Conservation (phyloP, 2,113 vertebrate genomes). For the Lanius ludovicianus region DNA sequence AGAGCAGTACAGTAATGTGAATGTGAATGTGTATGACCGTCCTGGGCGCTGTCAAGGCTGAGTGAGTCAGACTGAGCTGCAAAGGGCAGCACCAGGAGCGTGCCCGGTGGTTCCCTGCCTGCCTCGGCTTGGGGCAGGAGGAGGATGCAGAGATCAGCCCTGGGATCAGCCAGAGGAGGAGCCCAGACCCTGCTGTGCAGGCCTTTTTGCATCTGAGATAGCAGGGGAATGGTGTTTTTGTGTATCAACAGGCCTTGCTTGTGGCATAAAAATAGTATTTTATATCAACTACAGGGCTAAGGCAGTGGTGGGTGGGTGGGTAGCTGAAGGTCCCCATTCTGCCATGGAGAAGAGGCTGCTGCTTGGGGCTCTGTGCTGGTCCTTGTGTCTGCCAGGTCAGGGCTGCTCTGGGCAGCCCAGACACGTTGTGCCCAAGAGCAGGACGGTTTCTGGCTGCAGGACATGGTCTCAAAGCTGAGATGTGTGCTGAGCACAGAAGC, state of each 20-base stretch:
- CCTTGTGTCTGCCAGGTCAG: background rate
- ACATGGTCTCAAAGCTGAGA: background rate
- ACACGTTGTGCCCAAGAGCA: background rate
- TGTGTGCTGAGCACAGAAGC: background rate
- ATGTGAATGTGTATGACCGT: background rate
- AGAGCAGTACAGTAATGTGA: background rate
- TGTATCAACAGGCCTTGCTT: background rate
- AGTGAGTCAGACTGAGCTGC: background rate
- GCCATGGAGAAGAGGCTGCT: background rate
- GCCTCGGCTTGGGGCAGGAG: background rate
- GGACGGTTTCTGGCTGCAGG: background rate
- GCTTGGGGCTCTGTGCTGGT: background rate
- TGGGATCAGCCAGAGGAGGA: background rate
- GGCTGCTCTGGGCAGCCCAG: background rate
- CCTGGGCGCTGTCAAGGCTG: background rate
- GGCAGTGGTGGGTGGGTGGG: background rate
- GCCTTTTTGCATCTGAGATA: background rate
- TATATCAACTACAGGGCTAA: background rate
- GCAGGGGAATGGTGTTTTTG: background rate
- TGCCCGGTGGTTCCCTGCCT: background rate
- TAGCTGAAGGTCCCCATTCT: background rate
- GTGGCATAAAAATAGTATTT: background rate
- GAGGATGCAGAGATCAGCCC: background rate
- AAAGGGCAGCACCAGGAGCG: background rate
- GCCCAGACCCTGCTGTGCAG: background rate